Evolutionary conservation across 2,888 invertebrate species (phyloP), one percentile per base, ranked within the genome.

Genomic region (Callyntrura guangdongensis): DNA sequence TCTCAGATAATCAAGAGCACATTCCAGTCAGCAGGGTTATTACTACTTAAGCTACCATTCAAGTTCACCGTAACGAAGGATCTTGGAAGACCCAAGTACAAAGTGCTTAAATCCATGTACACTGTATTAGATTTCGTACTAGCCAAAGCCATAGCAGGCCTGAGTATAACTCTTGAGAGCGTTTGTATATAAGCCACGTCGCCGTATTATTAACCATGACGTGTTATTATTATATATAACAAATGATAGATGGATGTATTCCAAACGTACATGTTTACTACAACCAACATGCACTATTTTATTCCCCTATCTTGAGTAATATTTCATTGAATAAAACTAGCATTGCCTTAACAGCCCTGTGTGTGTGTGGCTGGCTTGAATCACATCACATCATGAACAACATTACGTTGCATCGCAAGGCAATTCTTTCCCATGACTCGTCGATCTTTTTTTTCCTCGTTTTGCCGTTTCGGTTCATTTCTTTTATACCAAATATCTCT

Each of bases 391-490:
- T 86, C 59, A 86, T 74, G 61, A 74, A 56, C 59, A 86, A 67
- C 87, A 74, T 82, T 17, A 87, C 64, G 53, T 81, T 87, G 86
- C 45, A 56, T 64, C 64, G 81, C 47, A 86, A 69, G 81, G 86
- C 85, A 90, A 81, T 86, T 81, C 59, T 89, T 86, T 90, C 81
- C 81, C 85, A 85, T 90, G 86, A 90, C 81, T 85, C 69, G 64
- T 67, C 53, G 81, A 81, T 90, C 81, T 85, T 81, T 79, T 27
- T 25, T 59, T 85, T 27, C 61, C 85, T 77, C 89, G 79, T 85
- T 90, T 49, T 72, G 20, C 81, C 90, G 90, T 86, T 84, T 89
- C 89, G 89, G 84, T 89, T 89, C 89, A 89, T 89, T 89, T 89
- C 89, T 89, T 83, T 77, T 49, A 59, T 61, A 89, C 82, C 69